These are phyloP conservation scores for Danio choprae DNA, from an alignment of 2,797 vertebrate species.

Conservation along the genomic window DNA sequence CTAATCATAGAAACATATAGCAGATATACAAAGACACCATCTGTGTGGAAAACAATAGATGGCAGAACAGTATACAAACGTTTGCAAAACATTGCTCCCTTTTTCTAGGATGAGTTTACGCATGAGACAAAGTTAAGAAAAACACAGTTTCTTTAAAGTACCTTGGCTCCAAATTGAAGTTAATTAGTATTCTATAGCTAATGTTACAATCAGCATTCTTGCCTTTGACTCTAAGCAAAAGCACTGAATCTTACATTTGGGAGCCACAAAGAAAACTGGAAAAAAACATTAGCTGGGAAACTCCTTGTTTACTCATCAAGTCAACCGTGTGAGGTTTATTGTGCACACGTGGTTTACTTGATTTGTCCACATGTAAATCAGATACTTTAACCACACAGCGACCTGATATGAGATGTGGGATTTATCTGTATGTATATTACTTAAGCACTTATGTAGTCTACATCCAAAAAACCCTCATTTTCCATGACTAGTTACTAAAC, in stretches of 20 bases:
- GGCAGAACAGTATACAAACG: constrained; percentile 81
- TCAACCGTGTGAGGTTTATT: constrained; percentile 1
- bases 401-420: background rate
- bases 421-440: background rate
- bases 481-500: background rate
- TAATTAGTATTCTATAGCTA: constrained; percentile 56
- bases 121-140: constrained; percentile 38
- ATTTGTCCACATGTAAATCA: constrained; percentile 22
- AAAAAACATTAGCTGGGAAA: constrained; percentile 26
- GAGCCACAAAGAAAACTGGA: constrained; percentile 36
- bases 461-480: constrained; percentile 8
- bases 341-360: background rate
- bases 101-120: constrained; percentile 46
- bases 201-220: constrained; percentile 55
- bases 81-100: constrained; percentile 66
- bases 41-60: constrained; percentile 81
- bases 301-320: constrained; percentile 4
- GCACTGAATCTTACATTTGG: constrained; percentile 49
- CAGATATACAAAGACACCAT: constrained; percentile 84
- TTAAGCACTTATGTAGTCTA: constrained; percentile 12
- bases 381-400: constrained; percentile 4
- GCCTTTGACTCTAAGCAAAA: constrained; percentile 39
- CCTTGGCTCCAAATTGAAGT: constrained; percentile 52
- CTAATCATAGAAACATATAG: constrained; percentile 90
- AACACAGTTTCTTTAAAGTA: constrained; percentile 38